These are phyloP conservation scores for Byasa hedistus DNA, from an alignment of 2,888 invertebrate species.

Conservation along the genomic window DNA sequence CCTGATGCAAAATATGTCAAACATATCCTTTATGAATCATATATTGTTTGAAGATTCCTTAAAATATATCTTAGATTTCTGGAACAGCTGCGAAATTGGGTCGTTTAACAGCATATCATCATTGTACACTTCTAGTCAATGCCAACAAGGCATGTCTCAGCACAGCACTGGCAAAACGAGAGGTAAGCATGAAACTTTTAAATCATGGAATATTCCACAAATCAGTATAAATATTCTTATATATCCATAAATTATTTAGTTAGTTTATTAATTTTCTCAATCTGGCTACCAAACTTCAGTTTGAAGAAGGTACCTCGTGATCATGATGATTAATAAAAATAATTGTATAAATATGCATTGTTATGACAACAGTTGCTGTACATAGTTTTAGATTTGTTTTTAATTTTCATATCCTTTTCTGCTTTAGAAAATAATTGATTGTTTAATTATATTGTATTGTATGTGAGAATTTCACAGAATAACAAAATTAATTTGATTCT, in stretches of 20 bases:
- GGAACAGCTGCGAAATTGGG: conserved; percentile 97
- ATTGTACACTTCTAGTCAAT: conserved; percentile 95
- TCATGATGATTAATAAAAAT: too few species aligned
- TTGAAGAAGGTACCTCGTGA: too few species aligned
- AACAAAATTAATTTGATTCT: too few species aligned
- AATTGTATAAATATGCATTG: too few species aligned
- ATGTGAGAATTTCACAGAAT: too few species aligned
- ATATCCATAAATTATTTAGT: not conserved
- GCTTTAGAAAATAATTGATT: too few species aligned
- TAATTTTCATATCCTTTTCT: too few species aligned
- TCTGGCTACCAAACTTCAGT: too few species aligned
- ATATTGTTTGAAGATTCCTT: conserved; percentile 38
- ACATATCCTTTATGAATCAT: not conserved
- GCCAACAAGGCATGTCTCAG: conserved; percentile 88
- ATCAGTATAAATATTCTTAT: not conserved
- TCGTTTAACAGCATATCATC: conserved; percentile 95
- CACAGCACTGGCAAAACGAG: conserved; percentile 85
- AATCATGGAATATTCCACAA: not conserved
- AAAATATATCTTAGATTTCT: conserved; percentile 84
- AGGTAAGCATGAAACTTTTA: conserved; percentile 78
- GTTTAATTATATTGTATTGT: too few species aligned
- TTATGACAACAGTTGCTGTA: not conserved
- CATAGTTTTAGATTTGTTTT: not conserved
- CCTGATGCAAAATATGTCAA: not conserved
- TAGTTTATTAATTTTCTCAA: too few species aligned